Evolutionary conservation across 2,888 invertebrate genomes (phyloP).

Genomic region (Augochlorella aurata): DNA sequence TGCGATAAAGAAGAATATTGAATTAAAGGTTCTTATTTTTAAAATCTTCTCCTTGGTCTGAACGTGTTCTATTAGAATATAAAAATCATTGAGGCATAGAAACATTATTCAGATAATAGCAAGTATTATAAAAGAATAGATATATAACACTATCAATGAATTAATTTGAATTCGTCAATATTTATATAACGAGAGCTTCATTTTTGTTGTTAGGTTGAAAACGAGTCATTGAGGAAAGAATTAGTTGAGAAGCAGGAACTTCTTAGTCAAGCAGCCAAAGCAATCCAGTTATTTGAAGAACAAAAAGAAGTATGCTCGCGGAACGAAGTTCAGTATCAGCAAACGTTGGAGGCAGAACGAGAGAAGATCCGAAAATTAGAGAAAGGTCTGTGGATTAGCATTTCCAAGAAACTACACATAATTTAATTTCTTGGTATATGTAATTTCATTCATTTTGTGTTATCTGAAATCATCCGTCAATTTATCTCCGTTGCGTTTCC

Average conservation of each 20-base stretch:
- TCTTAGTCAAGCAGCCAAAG: conserved; percentile 92
- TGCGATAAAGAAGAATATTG: conserved; percentile 86
- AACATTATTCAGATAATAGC: too few relatives aligned
- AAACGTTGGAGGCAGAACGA: conserved; percentile 74
- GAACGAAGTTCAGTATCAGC: conserved; percentile 75
- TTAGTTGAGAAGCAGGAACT: conserved; percentile 92
- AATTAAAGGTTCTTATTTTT: conserved; percentile 84
- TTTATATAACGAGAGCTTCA: not conserved
- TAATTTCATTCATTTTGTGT: not conserved
- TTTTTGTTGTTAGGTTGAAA: conserved; percentile 85
- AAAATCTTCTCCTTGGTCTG: not conserved
- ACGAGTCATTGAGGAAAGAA: conserved; percentile 89
- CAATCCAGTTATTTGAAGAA: conserved; percentile 89
- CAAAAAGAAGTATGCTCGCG: conserved; percentile 83
- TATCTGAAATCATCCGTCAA: too few relatives aligned
- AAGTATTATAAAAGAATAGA: too few relatives aligned
- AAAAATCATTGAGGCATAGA: too few relatives aligned
- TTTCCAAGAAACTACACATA: not conserved
- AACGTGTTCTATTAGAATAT: too few relatives aligned
- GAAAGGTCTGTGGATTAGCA: conserved; percentile 66
- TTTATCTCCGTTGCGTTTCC: conserved; percentile 12
- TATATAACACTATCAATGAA: not conserved
- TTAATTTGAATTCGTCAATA: not conserved
- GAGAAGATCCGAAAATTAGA: conserved; percentile 74
- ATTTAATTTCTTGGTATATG: not conserved